Base-by-base conservation (phyloP, 2,797 vertebrate genomes). In the Gallinago solitaria region DNA sequence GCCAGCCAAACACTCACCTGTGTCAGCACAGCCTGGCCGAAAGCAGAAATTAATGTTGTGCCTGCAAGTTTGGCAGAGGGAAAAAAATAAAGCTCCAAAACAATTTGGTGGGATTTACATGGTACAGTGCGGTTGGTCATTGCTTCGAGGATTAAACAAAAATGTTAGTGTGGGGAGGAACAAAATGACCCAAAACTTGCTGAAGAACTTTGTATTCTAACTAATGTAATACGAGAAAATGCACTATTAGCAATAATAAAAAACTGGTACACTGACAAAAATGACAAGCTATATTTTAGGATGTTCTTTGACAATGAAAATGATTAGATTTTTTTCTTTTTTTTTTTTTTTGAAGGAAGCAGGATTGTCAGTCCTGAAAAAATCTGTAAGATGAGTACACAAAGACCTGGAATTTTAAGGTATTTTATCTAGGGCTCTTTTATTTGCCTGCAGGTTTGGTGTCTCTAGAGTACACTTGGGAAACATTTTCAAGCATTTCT, bases 261-360 rank as follows among this genome's bases (percentile, higher is more conserved):
- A 87, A 80, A 9, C 2, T 11, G 8, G 4, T 60, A 93, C 73
- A 45, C 23, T 95, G 95, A 95, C 82, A 91, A 87, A 96, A 95
- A 80, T 91, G 87, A 91, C 81, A 91, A 92, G 89, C 71, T 93
- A 7, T 70, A 74, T 92, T 95, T 93, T 92, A 74, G 90, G 77
- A 79, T 5, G 27, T 56, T 92, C 60, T 93, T 87, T 92, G 84
- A 93, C 76, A 81, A 83, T 20, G 54, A 19, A 83, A 70, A 91
- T 89, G 4, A 87, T 61, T 68, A 30, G 16, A n/a, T 12, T 45
- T 75, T 30, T 51, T 67, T 47, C 50, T 61, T 63, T 47, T 63
- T 61, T 67, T 60, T 59, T 61, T 67, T 73, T 87, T n/a, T 33
- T 41, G 5, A 67, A 82, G 47, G 47, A 92, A 79, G 28, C 12